These are phyloP conservation scores for Capitella teleta DNA, from an alignment of 1,140 invertebrate genomes.

Conservation along the genomic window DNA sequence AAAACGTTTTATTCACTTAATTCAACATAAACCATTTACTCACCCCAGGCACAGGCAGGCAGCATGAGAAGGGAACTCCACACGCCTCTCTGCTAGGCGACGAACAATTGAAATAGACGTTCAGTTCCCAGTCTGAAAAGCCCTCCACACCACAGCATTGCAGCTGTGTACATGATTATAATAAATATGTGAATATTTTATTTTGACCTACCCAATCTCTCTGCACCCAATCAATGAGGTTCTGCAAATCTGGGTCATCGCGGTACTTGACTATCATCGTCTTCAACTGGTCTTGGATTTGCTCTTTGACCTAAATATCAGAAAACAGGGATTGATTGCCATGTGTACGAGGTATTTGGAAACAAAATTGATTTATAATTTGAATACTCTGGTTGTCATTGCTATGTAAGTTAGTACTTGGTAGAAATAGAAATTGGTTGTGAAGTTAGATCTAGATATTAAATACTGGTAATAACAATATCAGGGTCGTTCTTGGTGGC, in stretches of 20 bases:
- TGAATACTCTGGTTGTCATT: no score
- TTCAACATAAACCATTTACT: background rate
- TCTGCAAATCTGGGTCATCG: slow-evolving; percentile 94
- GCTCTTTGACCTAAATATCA: slow-evolving; percentile 65
- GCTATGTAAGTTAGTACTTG: no score
- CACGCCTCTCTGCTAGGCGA: slow-evolving; percentile 85
- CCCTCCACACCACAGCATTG: slow-evolving; percentile 93
- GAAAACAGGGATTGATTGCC: no score
- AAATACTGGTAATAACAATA: no score
- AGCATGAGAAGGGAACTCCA: slow-evolving; percentile 95
- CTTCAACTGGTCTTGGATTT: slow-evolving; percentile 81
- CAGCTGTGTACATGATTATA: slow-evolving; percentile 46
- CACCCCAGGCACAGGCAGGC: slow-evolving; percentile 28
- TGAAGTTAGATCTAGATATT: no score
- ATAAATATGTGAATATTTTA: background rate
- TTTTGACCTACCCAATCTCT: slow-evolving; percentile 72
- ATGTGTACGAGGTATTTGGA: no score
- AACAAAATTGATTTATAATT: no score
- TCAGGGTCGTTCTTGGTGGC: no score
- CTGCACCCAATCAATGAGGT: slow-evolving; percentile 97
- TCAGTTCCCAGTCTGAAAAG: slow-evolving; percentile 90
- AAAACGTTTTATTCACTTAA: no score
- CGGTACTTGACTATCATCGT: slow-evolving; percentile 90
- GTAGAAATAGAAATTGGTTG: no score
- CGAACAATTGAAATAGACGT: slow-evolving; percentile 95